Conservation (phyloP, 2,888 invertebrate genomes). For the Dasypogon diadema region DNA sequence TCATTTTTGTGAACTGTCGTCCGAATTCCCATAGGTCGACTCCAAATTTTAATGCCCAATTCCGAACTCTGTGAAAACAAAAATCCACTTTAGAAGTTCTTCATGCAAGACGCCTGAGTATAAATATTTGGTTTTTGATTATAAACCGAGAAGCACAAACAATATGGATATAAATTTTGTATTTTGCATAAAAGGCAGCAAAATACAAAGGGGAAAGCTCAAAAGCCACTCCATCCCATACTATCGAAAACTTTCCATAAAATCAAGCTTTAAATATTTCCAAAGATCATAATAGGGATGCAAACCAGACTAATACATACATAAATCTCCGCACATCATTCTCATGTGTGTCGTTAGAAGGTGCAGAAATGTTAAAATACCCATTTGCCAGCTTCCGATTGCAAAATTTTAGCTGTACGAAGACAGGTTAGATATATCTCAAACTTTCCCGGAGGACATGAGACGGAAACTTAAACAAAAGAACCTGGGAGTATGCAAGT, state of each 20-base stretch:
- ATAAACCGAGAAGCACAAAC: neutral
- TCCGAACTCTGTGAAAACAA: constrained; percentile 83
- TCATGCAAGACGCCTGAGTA: neutral
- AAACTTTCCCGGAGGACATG: neutral
- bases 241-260: neutral
- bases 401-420: neutral
- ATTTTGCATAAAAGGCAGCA: neutral
- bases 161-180: neutral
- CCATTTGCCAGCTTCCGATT: neutral
- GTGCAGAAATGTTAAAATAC: neutral
- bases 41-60: constrained; percentile 92
- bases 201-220: neutral
- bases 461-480: constrained; percentile 14
- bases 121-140: constrained; percentile 1
- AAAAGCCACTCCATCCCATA: neutral
- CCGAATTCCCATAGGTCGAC: constrained; percentile 92
- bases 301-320: neutral
- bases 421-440: neutral
- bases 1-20: constrained; percentile 88
- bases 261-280: neutral
- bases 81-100: constrained; percentile 50
- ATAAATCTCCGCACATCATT: constrained; percentile 5
- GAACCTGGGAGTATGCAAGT: neutral
- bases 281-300: neutral
- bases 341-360: neutral